Evolutionary conservation across 2,888 invertebrate species (phyloP), one percentile per base, ranked within the genome.

Genomic region (Eustalomyia histrio): DNA sequence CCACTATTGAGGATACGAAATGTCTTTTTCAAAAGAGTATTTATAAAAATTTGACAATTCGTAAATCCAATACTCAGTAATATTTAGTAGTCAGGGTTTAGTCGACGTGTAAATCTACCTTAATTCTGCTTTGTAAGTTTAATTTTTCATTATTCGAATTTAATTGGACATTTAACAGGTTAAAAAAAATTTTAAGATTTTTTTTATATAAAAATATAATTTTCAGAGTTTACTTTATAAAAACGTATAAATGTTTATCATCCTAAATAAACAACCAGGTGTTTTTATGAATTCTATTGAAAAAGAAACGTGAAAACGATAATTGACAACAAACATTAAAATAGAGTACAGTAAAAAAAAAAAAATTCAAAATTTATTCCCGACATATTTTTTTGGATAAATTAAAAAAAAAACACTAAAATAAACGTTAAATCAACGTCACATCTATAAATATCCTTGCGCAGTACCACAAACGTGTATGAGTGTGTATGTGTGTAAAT

Each of bases 231-330:
- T 29, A 29, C 7, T 29, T 29, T 29, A 29, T 29, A 6, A 6
- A 29, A 29, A 29, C 29, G 29, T 29, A 21, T 21, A 21, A 21
- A 21, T 21, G 21, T 21, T 52, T 18, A 35, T 67, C 60, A 50
- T 80, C 71, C 74, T 75, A 67, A 71, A 75, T 71, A 67, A 75
- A 75, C 63, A 80, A 14, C 76, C 80, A 76, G 76, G 67, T 80
- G 80, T 68, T 72, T 80, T 39, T 39, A 43, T 43, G 12, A 71
- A 55, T 21, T 61, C 43, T 33, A 39, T 50, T 35, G 39, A 47
- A 60, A 60, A 33, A 60, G 43, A 43, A 69, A 21, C 35, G n/a
- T 55, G 12, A 57, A 63, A 68, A 76, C 57, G 61, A 75, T 72
- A 57, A 72, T 72, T 71, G 33, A 71, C 10, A 71, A 57, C 58